Percentiles rank a stretch among this genome's conserved stretches.
Evolutionary conservation across 2,797 vertebrate genomes (phyloP).

Genomic region (Agapornis canus): DNA sequence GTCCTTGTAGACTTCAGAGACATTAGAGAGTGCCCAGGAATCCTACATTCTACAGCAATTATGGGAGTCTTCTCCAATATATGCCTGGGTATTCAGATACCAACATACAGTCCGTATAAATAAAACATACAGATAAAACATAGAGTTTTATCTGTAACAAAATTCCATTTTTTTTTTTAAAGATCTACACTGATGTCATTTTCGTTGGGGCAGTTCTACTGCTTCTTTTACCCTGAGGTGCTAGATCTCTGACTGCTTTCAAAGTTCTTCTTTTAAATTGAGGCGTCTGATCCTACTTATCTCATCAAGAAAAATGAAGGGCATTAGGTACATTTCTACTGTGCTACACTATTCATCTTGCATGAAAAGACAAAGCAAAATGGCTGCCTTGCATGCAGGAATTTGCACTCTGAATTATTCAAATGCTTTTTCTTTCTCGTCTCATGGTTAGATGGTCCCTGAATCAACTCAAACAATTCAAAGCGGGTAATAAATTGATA

Average conservation of each 20-base stretch:
- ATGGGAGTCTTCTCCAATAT: neutral
- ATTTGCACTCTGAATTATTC: constrained; percentile 46
- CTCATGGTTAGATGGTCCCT: neutral
- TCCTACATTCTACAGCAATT: neutral
- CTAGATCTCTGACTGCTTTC: neutral
- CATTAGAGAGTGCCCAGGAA: neutral
- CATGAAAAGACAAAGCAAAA: constrained; percentile 52
- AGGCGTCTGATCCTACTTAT: neutral
- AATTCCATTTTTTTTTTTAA: neutral
- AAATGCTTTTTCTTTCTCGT: constrained; percentile 31
- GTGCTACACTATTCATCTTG: constrained; percentile 3
- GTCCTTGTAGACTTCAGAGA: neutral
- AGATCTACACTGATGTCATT: neutral
- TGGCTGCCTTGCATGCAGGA: constrained; percentile 31
- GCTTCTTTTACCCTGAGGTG: neutral
- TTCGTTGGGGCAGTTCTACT: neutral
- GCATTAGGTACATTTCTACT: constrained; percentile 9
- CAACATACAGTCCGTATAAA: neutral
- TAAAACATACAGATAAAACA: neutral
- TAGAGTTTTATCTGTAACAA: neutral
- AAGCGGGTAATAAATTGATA: constrained; percentile 31
- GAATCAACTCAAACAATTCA: constrained; percentile 57
- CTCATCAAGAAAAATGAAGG: constrained; percentile 51
- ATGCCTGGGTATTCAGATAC: neutral
- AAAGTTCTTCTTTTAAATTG: neutral